Percentiles rank a stretch among this genome's conserved stretches.
Evolutionary conservation across 2,113 vertebrate genomes (phyloP).

Genomic region (Pagrus major): DNA sequence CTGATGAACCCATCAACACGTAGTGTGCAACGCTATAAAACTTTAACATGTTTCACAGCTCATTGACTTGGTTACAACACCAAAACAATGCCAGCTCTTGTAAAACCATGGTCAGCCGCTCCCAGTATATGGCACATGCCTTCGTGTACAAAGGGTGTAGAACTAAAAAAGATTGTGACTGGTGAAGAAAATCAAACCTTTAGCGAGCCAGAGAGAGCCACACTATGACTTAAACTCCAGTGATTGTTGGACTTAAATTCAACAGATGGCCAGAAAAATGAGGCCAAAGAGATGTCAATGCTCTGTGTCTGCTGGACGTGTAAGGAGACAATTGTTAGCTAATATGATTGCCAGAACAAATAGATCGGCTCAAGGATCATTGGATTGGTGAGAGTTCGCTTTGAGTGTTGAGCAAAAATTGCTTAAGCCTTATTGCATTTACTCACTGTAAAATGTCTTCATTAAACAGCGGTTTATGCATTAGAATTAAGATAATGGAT

Average conservation of each 20-base stretch:
- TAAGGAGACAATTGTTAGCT: not conserved
- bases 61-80: not conserved
- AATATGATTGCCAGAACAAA: slow-evolving; percentile 7
- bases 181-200: not conserved
- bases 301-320: not conserved
- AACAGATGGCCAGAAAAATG: not conserved
- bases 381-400: not conserved
- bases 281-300: not conserved
- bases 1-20: not conserved
- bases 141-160: not conserved
- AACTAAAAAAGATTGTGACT: not conserved
- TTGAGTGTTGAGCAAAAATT: not conserved
- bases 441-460: not conserved
- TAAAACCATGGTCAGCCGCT: slow-evolving; percentile 4
- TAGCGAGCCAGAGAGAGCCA: too few relatives aligned
- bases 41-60: not conserved
- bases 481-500: not conserved
- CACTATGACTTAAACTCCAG: not conserved
- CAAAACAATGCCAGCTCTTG: not conserved
- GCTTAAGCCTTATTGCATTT: not conserved
- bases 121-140: not conserved
- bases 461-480: not conserved
- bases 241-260: not conserved
- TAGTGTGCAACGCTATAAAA: not conserved
- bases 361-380: slow-evolving; percentile 13